These are phyloP conservation scores for Calephelis nemesis DNA, from an alignment of 1,140 invertebrate species.

Conservation along the genomic window DNA sequence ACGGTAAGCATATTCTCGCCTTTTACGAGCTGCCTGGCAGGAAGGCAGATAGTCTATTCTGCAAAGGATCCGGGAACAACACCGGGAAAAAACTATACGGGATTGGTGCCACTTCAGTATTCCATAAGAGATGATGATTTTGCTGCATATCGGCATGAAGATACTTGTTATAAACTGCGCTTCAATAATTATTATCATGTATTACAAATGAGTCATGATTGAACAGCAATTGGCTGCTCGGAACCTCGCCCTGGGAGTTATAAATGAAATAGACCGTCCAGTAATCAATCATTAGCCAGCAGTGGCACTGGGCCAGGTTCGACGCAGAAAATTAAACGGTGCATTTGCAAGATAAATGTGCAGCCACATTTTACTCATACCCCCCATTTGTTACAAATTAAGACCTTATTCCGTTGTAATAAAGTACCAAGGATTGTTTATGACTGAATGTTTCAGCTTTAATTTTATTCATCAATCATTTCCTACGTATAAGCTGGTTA, in stretches of 20 bases:
- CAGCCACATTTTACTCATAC: conserved; percentile 28
- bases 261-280: conserved; percentile 27
- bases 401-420: conserved; percentile 11
- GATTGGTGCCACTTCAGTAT: too few species aligned
- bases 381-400: conserved; percentile 20
- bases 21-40: too few species aligned
- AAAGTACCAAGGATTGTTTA: conserved; percentile 12
- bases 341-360: conserved; percentile 51
- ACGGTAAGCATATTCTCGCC: too few species aligned
- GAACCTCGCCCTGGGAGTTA: conserved; percentile 21
- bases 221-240: neutral
- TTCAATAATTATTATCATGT: neutral
- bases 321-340: conserved; percentile 46
- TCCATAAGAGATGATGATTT: too few species aligned
- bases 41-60: too few species aligned
- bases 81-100: too few species aligned
- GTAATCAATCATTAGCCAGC: conserved; percentile 33
- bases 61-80: too few species aligned
- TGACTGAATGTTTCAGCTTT: conserved; percentile 16
- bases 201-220: neutral
- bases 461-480: conserved; percentile 30
- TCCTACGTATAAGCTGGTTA: conserved; percentile 24
- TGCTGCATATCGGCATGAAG: too few species aligned
- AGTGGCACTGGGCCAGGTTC: conserved; percentile 23
- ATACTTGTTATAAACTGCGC: too few species aligned